Evolutionary conservation across 2,113 vertebrate genomes (phyloP).

Genomic region (Bagarius yarrelli): DNA sequence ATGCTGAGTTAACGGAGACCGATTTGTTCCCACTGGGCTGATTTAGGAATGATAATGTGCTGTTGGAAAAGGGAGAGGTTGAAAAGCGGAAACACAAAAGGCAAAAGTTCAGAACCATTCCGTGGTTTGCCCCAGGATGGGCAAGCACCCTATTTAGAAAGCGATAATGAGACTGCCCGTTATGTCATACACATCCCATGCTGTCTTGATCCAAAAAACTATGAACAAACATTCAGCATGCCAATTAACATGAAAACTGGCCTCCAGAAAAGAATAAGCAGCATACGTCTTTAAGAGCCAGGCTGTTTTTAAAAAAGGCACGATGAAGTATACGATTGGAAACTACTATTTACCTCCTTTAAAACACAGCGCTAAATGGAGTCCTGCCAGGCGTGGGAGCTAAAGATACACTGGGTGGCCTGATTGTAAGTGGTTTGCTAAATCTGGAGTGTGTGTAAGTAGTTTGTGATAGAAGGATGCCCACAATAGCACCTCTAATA

Average conservation of each 20-base stretch:
- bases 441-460: conserved; percentile 1
- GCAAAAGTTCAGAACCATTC: conserved; percentile 43
- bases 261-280: background rate
- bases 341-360: conserved; percentile 1
- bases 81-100: conserved; percentile 51
- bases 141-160: conserved; percentile 12
- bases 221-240: conserved; percentile 26
- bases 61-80: conserved; percentile 52
- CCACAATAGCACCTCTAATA: conserved; percentile 64
- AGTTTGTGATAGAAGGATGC: conserved; percentile 33
- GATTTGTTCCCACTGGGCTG: conserved; percentile 57
- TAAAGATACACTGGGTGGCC: conserved; percentile 1
- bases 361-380: conserved; percentile 2
- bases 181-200: conserved; percentile 12
- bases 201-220: conserved; percentile 13
- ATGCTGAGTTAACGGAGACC: conserved; percentile 47
- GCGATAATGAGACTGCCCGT: conserved; percentile 24
- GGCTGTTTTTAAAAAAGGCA: background rate
- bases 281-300: background rate
- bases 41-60: conserved; percentile 59
- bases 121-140: conserved; percentile 38
- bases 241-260: background rate
- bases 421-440: conserved; percentile 30
- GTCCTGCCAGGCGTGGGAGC: background rate
- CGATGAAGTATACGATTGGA: background rate